A percentile compares a stretch with the other conserved stretches of the same genome.
These are phyloP conservation scores for Leucania comma DNA, from an alignment of 2,888 invertebrate genomes.

Conservation along the genomic window DNA sequence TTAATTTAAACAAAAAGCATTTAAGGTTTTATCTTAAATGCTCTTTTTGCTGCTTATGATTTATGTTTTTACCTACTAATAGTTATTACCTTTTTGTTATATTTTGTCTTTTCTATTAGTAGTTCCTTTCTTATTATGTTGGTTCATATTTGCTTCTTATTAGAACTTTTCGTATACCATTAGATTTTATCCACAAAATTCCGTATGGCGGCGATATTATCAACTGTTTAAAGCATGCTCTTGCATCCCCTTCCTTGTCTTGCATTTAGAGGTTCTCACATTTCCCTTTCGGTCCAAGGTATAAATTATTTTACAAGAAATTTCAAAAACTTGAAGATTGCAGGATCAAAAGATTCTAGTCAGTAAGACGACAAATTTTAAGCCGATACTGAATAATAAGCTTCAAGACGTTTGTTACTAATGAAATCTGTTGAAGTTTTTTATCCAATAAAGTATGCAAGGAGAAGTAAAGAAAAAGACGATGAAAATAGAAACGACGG, in stretches of 20 bases:
- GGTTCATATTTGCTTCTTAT: conserved; percentile 11
- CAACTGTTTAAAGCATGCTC: conserved; percentile 65
- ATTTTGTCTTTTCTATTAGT: neutral
- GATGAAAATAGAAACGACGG: conserved; percentile 37
- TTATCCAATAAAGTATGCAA: conserved; percentile 53
- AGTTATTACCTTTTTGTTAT: neutral
- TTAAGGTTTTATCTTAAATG: neutral
- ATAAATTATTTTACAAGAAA: conserved; percentile 46
- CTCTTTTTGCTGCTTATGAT: neutral
- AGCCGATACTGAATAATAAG: conserved; percentile 39
- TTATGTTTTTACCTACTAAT: neutral
- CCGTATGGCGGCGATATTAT: conserved; percentile 73
- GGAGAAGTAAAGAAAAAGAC: conserved; percentile 10
- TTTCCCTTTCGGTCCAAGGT: conserved; percentile 68
- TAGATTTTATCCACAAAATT: conserved; percentile 56
- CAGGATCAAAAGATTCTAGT: conserved; percentile 43
- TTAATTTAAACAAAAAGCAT: neutral
- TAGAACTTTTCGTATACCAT: conserved; percentile 17
- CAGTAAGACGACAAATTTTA: conserved; percentile 32
- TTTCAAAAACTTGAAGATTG: conserved; percentile 38
- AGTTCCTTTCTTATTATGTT: conserved; percentile 9
- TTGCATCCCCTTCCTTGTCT: conserved; percentile 67
- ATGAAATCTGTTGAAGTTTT: conserved; percentile 44
- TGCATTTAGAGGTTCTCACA: conserved; percentile 76
- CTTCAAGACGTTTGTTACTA: conserved; percentile 44